Percentiles rank a stretch among this genome's conserved stretches.
These are phyloP conservation scores for Pluvialis apricaria DNA, from an alignment of 2,113 vertebrate species.

Conservation along the genomic window DNA sequence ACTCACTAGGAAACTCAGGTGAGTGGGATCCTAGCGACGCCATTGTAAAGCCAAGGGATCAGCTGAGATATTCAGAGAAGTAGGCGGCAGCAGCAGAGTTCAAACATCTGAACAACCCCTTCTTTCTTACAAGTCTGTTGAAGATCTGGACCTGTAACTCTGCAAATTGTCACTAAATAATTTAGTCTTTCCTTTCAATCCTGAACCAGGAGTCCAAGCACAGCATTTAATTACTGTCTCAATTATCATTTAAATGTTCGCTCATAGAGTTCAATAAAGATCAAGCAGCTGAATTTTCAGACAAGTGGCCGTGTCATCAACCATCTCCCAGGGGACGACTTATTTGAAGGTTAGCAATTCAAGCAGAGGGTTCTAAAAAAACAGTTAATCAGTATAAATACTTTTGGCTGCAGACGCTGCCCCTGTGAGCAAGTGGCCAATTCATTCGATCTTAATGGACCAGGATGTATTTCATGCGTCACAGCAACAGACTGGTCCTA, in stretches of 20 bases:
- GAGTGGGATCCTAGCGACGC: not conserved
- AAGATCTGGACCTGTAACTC: not conserved
- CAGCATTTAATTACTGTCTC: constrained; percentile 63
- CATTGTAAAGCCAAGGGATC: not conserved
- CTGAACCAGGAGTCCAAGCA: constrained; percentile 12
- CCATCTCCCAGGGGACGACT: constrained; percentile 49
- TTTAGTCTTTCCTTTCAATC: constrained; percentile 20
- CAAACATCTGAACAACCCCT: not conserved
- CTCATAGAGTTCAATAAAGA: constrained; percentile 68
- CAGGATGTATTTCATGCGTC: constrained; percentile 38
- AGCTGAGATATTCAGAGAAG: not conserved
- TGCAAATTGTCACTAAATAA: not conserved
- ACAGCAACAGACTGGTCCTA: constrained; percentile 32
- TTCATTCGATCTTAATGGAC: constrained; percentile 58
- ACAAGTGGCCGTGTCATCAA: constrained; percentile 53
- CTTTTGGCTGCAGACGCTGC: constrained; percentile 32
- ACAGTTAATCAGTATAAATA: constrained; percentile 61
- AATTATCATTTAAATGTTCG: constrained; percentile 72
- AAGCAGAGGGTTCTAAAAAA: constrained; percentile 32
- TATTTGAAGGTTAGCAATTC: constrained; percentile 68
- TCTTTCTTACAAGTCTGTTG: not conserved
- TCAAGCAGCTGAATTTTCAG: constrained; percentile 63
- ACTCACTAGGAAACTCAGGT: not conserved
- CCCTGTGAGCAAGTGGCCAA: constrained; percentile 23
- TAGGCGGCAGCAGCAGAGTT: not conserved